Evolutionary conservation across 2,797 vertebrate species (phyloP), one percentile per base, ranked within the genome.

Genomic region (Coracias cyanogaster): DNA sequence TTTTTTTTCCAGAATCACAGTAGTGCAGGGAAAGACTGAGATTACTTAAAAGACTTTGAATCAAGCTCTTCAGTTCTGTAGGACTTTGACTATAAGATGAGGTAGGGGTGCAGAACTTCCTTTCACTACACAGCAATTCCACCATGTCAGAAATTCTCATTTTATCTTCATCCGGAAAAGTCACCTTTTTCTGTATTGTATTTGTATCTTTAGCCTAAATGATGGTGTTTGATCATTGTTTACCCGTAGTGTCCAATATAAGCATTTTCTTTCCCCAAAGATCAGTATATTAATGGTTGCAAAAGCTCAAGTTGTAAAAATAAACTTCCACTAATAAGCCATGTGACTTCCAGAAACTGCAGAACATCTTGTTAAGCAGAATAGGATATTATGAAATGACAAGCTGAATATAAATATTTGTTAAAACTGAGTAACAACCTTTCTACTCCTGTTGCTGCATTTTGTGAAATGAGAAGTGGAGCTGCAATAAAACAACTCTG

Each of bases 351-450:
- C 66, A 70, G 93, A 80, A 89, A 82, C 45, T 21, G 33, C 74
- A 91, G 84, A 96, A 92, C 94, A 93, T 91, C 74, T 77, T 95
- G 90, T 73, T 93, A 95, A 96, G 86, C 78, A 78, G 48, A 86
- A 82, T 6, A 70, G 77, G 62, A 62, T 78, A 81, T 97, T 95
- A 89, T 88, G 95, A 96, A 97, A 96, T 88, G 20, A 86, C 31
- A 46, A 66, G 72, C 51, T 55, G 17, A 51, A n/a, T 70, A 91
- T 70, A 96, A 96, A 96, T 93, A 94, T 89, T 96, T 96, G 66
- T 61, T 82, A 64, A 91, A 64, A 72, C 48, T 52, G 39, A 83
- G 37, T 61, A 37, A 88, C 80, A 94, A 87, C 49, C 43, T 35
- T 94, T 76, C 73, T 83, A 25, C 6, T 95, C 12, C 39, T 51